These are phyloP conservation scores for Ips typographus DNA, from an alignment of 1,140 invertebrate genomes.

Conservation along the genomic window DNA sequence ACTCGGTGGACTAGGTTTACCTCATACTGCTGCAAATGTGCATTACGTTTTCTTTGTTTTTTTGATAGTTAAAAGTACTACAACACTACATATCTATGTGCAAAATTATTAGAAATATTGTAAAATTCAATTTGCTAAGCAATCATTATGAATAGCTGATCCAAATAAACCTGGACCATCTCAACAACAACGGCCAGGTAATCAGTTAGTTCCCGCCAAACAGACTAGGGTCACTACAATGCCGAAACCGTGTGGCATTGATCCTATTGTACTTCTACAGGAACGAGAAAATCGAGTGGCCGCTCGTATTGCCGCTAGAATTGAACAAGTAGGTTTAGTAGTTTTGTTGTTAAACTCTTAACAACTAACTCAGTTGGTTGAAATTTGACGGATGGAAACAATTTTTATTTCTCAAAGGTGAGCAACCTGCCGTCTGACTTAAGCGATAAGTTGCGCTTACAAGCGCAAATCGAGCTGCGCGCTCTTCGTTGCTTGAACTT, in stretches of 20 bases:
- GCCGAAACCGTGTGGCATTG: conserved; percentile 86
- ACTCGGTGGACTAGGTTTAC: too few species aligned
- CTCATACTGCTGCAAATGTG: too few species aligned
- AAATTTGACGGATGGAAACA: background rate
- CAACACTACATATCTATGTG: background rate
- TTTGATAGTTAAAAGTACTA: too few species aligned
- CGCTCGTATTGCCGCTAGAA: conserved; percentile 77
- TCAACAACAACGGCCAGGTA: conserved; percentile 26
- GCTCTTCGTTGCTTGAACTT: conserved; percentile 93
- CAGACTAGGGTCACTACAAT: conserved; percentile 85
- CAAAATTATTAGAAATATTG: background rate
- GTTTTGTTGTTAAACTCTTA: background rate
- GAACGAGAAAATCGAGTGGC: conserved; percentile 93
- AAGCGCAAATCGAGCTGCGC: conserved; percentile 93
- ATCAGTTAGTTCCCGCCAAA: conserved; percentile 52
- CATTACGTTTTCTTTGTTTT: too few species aligned
- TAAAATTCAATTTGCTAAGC: background rate
- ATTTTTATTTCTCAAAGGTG: conserved; percentile 48
- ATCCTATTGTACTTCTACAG: conserved; percentile 89
- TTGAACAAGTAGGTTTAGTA: conserved; percentile 63
- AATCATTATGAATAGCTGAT: conserved; percentile 4
- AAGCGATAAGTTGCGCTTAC: conserved; percentile 86
- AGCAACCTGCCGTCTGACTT: conserved; percentile 87
- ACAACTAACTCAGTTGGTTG: background rate
- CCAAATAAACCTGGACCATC: conserved; percentile 13